Percentiles rank a stretch among this genome's conserved stretches.
Conservation (phyloP, 2,888 invertebrate species). For the Tipula unca region DNA sequence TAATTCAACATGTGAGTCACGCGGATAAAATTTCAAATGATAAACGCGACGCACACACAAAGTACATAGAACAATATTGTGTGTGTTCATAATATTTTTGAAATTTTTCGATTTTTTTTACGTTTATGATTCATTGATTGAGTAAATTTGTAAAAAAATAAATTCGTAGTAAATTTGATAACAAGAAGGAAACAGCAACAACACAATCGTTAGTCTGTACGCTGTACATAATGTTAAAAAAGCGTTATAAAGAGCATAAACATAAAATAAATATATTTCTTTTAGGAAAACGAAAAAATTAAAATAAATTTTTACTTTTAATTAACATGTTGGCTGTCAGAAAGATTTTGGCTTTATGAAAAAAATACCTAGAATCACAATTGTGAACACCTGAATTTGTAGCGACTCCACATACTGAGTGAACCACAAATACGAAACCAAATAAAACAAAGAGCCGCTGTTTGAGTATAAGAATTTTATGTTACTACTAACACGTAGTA, state of each 20-base stretch:
- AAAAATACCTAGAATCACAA: no score
- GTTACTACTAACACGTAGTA: no score
- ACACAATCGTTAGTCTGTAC: not conserved
- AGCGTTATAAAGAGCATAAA: not conserved
- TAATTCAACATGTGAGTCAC: not conserved
- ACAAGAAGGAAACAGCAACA: not conserved
- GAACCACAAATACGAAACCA: no score
- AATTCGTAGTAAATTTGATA: not conserved
- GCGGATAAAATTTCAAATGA: not conserved
- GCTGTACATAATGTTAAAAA: not conserved
- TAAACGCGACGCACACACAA: not conserved
- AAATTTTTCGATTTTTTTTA: not conserved
- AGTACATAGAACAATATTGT: not conserved
- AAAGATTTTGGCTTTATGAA: no score
- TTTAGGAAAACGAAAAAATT: not conserved
- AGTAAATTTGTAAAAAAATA: not conserved
- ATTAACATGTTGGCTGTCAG: not conserved
- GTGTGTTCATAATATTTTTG: not conserved
- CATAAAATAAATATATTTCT: not conserved
- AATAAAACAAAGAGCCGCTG: no score
- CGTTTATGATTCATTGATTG: not conserved
- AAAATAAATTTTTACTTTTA: not conserved
- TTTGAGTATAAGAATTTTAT: no score
- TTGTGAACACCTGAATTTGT: no score
- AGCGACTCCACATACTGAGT: no score